phyloP scores from a whole-genome alignment of 92 coral and sea anemone genomes.

The Epizoanthus ramosus region DNA sequence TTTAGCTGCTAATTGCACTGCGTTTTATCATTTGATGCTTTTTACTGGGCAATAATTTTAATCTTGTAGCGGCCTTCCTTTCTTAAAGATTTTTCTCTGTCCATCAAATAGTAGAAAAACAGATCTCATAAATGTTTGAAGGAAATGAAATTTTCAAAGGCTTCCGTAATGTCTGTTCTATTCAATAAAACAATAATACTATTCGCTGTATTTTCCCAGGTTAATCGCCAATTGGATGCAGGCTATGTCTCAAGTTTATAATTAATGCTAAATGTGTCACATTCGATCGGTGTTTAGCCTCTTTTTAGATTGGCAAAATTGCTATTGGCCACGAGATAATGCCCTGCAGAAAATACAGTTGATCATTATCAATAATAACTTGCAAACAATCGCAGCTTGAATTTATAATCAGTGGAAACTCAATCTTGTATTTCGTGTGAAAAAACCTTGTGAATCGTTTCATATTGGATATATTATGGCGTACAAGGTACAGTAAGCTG shows the following conservation, averaged over 20 bases:
- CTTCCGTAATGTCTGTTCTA: not conserved
- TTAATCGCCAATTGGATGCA: not conserved
- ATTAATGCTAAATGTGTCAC: not conserved
- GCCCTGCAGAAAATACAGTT: not conserved
- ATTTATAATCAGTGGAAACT: not conserved
- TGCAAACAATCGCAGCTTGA: slow-evolving; percentile 3
- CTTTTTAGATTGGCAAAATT: not conserved
- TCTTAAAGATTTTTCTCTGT: not conserved
- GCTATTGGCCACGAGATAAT: slow-evolving; percentile 3
- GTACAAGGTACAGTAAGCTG: not conserved
- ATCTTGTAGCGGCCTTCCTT: not conserved
- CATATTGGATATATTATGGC: not conserved
- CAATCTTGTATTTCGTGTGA: not conserved
- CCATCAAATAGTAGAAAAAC: not conserved
- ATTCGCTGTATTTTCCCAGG: not conserved
- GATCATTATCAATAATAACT: not conserved
- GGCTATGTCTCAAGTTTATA: not conserved
- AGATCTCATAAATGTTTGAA: not conserved
- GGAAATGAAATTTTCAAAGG: not conserved
- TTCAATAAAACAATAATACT: not conserved
- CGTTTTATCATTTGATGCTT: not conserved
- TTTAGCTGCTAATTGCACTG: no score
- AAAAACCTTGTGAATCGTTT: not conserved
- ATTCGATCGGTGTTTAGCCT: not conserved
- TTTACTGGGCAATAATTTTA: not conserved